Percentiles rank a stretch among this genome's conserved stretches.
These are phyloP conservation scores for Datnioides undecimradiatus DNA, from an alignment of 2,113 vertebrate species.

Conservation along the genomic window DNA sequence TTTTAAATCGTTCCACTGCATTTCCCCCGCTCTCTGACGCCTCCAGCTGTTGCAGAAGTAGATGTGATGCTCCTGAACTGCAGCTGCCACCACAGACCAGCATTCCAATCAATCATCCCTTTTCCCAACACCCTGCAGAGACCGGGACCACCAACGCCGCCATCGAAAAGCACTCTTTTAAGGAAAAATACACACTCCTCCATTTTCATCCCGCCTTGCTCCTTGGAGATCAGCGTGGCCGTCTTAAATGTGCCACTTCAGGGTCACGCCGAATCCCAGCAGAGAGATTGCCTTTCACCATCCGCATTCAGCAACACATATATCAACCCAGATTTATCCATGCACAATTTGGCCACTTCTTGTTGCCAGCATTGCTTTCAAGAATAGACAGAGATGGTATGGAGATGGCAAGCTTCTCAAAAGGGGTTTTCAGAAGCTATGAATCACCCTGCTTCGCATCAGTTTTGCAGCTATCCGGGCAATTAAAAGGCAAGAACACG, in stretches of 20 bases:
- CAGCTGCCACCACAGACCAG: conserved; percentile 34
- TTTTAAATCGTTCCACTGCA: neutral
- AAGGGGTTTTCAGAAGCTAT: neutral
- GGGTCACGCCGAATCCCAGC: conserved; percentile 43
- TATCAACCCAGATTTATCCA: conserved; percentile 28
- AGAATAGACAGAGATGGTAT: neutral
- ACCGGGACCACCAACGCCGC: neutral
- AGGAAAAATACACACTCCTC: conserved; percentile 31
- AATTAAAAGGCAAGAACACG: neutral
- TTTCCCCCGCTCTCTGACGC: neutral
- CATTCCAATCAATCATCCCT: conserved; percentile 44
- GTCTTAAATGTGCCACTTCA: conserved; percentile 16
- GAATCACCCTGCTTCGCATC: conserved; percentile 9
- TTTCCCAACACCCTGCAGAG: conserved; percentile 11
- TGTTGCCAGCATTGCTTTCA: neutral
- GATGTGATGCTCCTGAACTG: conserved; percentile 45
- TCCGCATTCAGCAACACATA: conserved; percentile 24
- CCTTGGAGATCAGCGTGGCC: conserved; percentile 12
- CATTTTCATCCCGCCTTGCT: conserved; percentile 28
- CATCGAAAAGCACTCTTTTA: conserved; percentile 31
- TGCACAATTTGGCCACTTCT: conserved; percentile 13
- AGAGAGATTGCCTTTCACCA: conserved; percentile 50
- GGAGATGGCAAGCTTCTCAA: neutral
- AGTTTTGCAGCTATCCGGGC: neutral
- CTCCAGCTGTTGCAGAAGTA: conserved; percentile 29